phyloP scores from a whole-genome alignment of 2,888 invertebrate species.

The Meloe dianella region DNA sequence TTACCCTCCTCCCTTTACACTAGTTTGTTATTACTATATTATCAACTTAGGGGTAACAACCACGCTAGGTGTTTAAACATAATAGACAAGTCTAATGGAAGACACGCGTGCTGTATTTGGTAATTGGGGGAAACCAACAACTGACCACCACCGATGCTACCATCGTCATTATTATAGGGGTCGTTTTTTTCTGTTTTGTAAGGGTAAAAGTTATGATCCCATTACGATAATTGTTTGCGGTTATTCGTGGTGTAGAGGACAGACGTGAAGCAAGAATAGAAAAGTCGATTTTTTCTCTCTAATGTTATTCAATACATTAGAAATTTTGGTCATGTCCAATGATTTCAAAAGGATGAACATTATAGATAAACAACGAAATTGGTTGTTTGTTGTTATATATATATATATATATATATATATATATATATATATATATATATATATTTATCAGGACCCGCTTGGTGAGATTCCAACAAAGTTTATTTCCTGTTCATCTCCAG shows the following conservation, averaged over 20 bases:
- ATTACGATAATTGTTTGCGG: constrained; percentile 46
- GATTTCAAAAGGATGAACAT: not conserved
- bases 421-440: no score
- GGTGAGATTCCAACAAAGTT: constrained; percentile 46
- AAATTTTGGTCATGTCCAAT: not conserved
- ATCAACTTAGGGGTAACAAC: constrained; percentile 36
- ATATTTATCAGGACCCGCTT: constrained; percentile 40
- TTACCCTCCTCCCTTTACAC: constrained; percentile 19
- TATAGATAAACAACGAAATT: not conserved
- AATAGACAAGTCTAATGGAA: constrained; percentile 40
- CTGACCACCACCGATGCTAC: constrained; percentile 18
- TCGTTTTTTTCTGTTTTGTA: constrained; percentile 32
- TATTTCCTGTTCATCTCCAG: constrained; percentile 51
- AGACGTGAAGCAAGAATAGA: no score
- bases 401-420: no score
- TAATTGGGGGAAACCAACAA: constrained; percentile 40
- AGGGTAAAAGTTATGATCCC: constrained; percentile 46
- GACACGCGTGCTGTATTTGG: constrained; percentile 46
- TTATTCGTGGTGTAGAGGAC: constrained; percentile 12
- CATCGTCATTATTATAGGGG: constrained; percentile 22
- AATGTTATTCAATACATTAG: not conserved
- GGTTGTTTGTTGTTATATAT: not conserved
- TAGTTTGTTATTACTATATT: constrained; percentile 38
- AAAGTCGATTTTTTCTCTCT: not conserved
- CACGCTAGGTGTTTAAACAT: constrained; percentile 45